Evolutionary conservation across 1,140 invertebrate species (phyloP), one percentile per base, ranked within the genome.

Genomic region (Tetragnatha versicolor): DNA sequence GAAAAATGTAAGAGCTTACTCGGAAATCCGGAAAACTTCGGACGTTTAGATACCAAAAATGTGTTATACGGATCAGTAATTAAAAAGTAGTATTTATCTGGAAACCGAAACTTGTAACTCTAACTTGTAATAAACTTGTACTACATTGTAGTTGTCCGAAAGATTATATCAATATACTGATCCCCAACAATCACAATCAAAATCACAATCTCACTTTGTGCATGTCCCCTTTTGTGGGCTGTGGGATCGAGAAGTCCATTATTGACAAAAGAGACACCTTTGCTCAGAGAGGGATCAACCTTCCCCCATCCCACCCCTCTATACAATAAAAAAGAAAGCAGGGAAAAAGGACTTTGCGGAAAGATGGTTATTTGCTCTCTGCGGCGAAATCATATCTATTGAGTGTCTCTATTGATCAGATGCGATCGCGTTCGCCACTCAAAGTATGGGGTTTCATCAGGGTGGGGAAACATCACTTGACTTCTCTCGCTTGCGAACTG

Each of bases 231-330:
- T 12, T 42, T 25, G 60, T 27, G 37, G 60, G 25, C 42, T 7
- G 6, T 25, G 22, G 22, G 22, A 14, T 63, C 14, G 22, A 33
- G 0, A 42, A 42, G 22, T 27, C 35, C 37, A 63, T 63, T 63
- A 63, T 39, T 63, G 60, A 63, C 60, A 63, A 63, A n/a, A 42
- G 35, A 27, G 35, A 63, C 60, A 42, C 37, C 35, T 39, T 39
- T 63, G 9, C 7, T 33, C 42, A 42, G 27, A 42, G 22, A 63
- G 20, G 42, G 9, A 37, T 63, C 60, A 2, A 17, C 17, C 9
- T 33, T 37, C 60, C 7, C 42, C 60, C 14, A 33, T n/a, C 20
- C 35, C 29, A 58, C 12, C 20, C 55, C 55, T 55, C 3, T 29
- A 29, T 31, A 10, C 5, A 2, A n/a, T 33, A 17, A 14, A n/a